Evolutionary conservation across 2,888 invertebrate genomes (phyloP), one percentile per base, ranked within the genome.

Genomic region (Biston stratarius): DNA sequence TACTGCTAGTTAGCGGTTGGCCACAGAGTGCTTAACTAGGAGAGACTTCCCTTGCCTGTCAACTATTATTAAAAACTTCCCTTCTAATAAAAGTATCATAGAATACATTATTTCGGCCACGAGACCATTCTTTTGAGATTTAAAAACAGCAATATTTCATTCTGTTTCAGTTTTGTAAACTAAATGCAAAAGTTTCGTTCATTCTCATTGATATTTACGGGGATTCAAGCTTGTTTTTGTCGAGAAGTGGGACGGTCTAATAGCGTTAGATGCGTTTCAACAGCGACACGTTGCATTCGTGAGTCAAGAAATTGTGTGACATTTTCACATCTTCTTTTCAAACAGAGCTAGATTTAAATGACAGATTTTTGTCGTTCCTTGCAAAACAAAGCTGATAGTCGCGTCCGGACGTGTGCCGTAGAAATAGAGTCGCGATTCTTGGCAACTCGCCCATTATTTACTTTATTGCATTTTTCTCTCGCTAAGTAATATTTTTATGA

Each of bases 351-450:
- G 56, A 56, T 56, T 49, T 60, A 67, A 64, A 47, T 56, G 63
- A 63, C 67, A 67, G 40, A 60, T 68, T 55, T 58, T 64, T 24
- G 58, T 64, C 55, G 62, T 74, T 79, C 70, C 71, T 67, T 61
- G 77, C 73, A 77, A 82, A 77, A 79, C 79, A 83, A 82, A 76
- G 77, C 77, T 76, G 71, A 69, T 73, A 65, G 72, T 40, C 48
- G 33, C 64, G 56, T 42, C 70, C 81, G 83, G 80, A 83, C 83
- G 77, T 78, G 82, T 76, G 81, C 83, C 85, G 87, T 88, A 82
- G 86, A 89, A 91, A 91, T 86, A 85, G 81, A 81, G 85, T 80
- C 82, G 82, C 82, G 82, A 75, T 84, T 76, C 74, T 89, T 92
- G 92, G 92, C 91, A 74, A 61, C 57, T 72, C 75, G 90, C 92